Base-by-base conservation (phyloP, 2,113 vertebrate species). In the Platichthys stellatus region DNA sequence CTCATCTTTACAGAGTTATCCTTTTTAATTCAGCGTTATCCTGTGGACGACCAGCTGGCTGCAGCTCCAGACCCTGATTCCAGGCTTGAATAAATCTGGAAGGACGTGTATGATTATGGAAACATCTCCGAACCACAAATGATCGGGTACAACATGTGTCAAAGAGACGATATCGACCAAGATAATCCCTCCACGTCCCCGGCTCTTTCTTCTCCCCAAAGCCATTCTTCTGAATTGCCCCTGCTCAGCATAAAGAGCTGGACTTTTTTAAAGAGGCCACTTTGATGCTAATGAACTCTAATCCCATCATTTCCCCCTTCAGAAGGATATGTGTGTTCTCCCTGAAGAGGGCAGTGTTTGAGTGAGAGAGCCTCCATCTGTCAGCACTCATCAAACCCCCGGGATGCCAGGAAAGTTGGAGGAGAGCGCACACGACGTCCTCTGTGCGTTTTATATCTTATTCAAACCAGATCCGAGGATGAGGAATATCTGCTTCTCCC, bases 331-430 rank as follows among this genome's bases (percentile, higher is more conserved):
- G 69, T 81, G 64, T 76, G 20, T 74, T 89, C 87, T 75, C 74
- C 93, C 94, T 93, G 87, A 74, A 95, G 94, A 88, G 92, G 93
- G 94, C 94, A 93, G 93, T 91, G 89, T 94, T 94, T 92, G 89
- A 90, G 84, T 87, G 85, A 82, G 86, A 67, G 83, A 88, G 72
- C 35, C 77, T 83, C 69, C 72, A 62, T 80, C 83, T 82, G 82
- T 89, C 87, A 85, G 78, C 85, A 66, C 84, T 76, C 72, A 63
- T 83, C 85, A 74, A 5, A 59, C 69, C 76, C 54, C 47, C 2
- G 63, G 49, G 31, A 72, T 47, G 87, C 86, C 85, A 83, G 79
- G 82, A 85, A 31, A 60, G 66, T 66, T 15, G 1, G 45, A 24
- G 51, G 24, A 58, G 54, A 60, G 65, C 3, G 24, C 1, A 26